Evolutionary conservation across 2,888 invertebrate genomes (phyloP).

Genomic region (Oscheius onirici): DNA sequence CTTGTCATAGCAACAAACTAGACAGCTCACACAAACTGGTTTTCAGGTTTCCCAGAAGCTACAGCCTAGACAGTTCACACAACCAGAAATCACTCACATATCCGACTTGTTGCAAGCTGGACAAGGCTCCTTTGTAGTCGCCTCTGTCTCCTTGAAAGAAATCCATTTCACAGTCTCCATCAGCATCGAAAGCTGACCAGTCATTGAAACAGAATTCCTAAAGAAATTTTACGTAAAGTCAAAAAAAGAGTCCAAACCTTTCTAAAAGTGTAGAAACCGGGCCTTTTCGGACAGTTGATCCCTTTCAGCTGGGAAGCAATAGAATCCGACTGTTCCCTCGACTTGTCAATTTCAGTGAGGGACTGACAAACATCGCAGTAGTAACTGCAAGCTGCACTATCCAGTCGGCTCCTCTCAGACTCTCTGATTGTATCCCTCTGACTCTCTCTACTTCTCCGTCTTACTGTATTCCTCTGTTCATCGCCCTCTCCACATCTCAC

Average conservation of each 20-base stretch:
- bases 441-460: too few relatives aligned
- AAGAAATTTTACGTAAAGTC: too few relatives aligned
- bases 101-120: constrained; percentile 69
- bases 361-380: constrained; percentile 71
- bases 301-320: constrained; percentile 61
- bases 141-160: constrained; percentile 64
- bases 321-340: constrained; percentile 37
- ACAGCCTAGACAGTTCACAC: neutral
- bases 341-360: constrained; percentile 59
- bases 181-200: constrained; percentile 69
- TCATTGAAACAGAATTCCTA: constrained; percentile 71
- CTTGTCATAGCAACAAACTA: too few relatives aligned
- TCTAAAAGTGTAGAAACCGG: constrained; percentile 68
- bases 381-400: constrained; percentile 64
- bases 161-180: constrained; percentile 71
- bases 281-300: constrained; percentile 67
- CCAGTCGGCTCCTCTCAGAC: too few relatives aligned
- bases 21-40: too few relatives aligned
- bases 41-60: too few relatives aligned
- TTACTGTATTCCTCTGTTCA: too few relatives aligned
- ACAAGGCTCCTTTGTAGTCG: constrained; percentile 67
- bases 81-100: constrained; percentile 56
- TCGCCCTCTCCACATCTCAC: too few relatives aligned
- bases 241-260: constrained; percentile 46
- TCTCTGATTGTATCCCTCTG: too few relatives aligned